These are phyloP conservation scores for Adelognathus sp. DNA, from an alignment of 2,888 invertebrate genomes.

Conservation along the genomic window DNA sequence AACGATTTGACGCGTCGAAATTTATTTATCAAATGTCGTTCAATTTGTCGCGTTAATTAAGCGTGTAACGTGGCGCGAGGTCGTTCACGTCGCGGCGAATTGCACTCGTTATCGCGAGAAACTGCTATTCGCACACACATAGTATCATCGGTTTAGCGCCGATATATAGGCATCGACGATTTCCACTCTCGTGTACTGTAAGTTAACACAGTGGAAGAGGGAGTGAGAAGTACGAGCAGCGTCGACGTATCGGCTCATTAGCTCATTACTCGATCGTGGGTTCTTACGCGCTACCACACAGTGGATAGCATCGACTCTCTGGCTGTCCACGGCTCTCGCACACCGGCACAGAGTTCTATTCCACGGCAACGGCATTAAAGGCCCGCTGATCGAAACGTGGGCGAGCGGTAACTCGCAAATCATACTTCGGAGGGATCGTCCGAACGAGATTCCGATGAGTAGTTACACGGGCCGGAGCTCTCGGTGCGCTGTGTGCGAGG, in stretches of 20 bases:
- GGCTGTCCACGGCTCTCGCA: neutral
- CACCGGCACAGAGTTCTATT: neutral
- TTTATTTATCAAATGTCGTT: slow-evolving; percentile 72
- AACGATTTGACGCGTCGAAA: slow-evolving; percentile 68
- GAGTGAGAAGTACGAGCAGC: too few relatives aligned
- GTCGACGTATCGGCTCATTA: slow-evolving; percentile 65
- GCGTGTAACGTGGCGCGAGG: slow-evolving; percentile 73
- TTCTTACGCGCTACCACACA: slow-evolving; percentile 48
- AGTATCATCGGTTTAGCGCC: neutral
- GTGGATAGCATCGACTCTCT: neutral
- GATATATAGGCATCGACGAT: neutral
- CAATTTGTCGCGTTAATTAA: slow-evolving; percentile 78
- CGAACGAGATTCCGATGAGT: slow-evolving; percentile 62
- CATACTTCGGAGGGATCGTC: slow-evolving; percentile 56
- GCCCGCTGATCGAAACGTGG: slow-evolving; percentile 47
- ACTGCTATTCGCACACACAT: slow-evolving; percentile 17
- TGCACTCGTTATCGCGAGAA: slow-evolving; percentile 44
- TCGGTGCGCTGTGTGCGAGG: neutral
- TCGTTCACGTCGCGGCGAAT: slow-evolving; percentile 31
- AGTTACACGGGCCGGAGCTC: slow-evolving; percentile 29
- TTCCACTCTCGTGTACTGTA: neutral
- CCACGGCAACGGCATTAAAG: too few relatives aligned
- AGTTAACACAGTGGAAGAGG: neutral
- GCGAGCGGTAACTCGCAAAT: slow-evolving; percentile 60
- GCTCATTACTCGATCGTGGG: slow-evolving; percentile 65